Evolutionary conservation across 64 coral and sea anemone species (phyloP).

Genomic region (Stichodactyla mertensii): DNA sequence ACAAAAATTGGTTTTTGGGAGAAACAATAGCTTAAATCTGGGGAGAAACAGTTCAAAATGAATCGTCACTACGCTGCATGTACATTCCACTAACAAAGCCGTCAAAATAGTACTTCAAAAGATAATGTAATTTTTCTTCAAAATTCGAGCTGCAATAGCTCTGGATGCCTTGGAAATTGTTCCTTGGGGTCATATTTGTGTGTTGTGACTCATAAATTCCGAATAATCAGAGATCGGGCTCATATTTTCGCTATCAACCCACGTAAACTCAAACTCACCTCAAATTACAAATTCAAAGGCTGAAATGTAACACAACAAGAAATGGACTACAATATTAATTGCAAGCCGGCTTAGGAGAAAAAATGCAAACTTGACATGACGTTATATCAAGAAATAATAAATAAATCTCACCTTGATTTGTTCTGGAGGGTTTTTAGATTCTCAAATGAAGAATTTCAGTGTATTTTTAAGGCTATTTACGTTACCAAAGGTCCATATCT

Average conservation of each 20-base stretch:
- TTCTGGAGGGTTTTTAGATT: background rate
- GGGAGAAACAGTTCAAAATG: background rate
- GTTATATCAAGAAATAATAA: background rate
- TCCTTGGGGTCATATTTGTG: background rate
- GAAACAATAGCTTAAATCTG: background rate
- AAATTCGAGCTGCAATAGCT: background rate
- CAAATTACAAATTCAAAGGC: constrained; percentile 16
- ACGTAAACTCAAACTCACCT: background rate
- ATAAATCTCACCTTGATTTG: background rate
- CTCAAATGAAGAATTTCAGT: background rate
- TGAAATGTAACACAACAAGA: constrained; percentile 5
- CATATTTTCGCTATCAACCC: background rate
- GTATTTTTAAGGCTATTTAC: background rate
- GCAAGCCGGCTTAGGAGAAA: background rate
- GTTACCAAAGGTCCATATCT: constrained; percentile 11
- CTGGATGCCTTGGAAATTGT: background rate
- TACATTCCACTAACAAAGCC: constrained; percentile 20
- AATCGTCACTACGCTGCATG: background rate
- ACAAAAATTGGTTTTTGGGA: background rate
- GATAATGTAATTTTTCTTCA: background rate
- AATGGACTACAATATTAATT: background rate
- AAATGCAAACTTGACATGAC: background rate
- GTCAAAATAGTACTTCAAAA: constrained; percentile 15
- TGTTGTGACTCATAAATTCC: background rate
- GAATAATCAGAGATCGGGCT: background rate